Percentiles rank a stretch among this genome's conserved stretches.
phyloP scores from a whole-genome alignment of 2,113 vertebrate genomes.

The Pluvianellus socialis region DNA sequence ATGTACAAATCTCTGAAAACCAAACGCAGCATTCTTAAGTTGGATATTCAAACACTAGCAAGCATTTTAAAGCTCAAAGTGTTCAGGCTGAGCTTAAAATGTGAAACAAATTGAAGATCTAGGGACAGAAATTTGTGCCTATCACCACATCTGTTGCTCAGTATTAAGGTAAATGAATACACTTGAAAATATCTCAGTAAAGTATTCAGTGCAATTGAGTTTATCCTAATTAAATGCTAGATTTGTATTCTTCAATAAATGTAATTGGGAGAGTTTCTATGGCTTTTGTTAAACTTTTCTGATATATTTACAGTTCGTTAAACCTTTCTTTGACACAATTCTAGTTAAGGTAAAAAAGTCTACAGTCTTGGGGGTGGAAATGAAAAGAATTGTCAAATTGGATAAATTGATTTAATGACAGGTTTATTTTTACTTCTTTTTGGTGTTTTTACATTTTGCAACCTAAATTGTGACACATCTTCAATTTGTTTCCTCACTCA shows the following conservation, averaged over 20 bases:
- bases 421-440: constrained; percentile 40
- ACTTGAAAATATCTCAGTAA: neutral
- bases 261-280: neutral
- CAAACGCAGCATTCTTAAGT: neutral
- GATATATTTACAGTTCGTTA: neutral
- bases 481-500: constrained; percentile 34
- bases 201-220: neutral
- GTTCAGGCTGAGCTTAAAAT: neutral
- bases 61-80: neutral
- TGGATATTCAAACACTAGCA: neutral
- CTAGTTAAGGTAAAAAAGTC: neutral
- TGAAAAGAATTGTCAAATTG: neutral
- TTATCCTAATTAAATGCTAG: neutral
- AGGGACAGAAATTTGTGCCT: neutral
- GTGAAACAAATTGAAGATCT: neutral
- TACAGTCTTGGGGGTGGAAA: accelerated
- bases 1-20: neutral
- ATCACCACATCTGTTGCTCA: neutral
- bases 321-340: neutral
- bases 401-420: constrained; percentile 7
- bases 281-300: neutral
- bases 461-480: constrained; percentile 50
- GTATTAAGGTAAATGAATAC: neutral
- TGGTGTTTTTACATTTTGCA: constrained; percentile 33
- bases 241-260: neutral